phyloP scores from a whole-genome alignment of 2,888 invertebrate species.

The Eristalinus sepulchralis region DNA sequence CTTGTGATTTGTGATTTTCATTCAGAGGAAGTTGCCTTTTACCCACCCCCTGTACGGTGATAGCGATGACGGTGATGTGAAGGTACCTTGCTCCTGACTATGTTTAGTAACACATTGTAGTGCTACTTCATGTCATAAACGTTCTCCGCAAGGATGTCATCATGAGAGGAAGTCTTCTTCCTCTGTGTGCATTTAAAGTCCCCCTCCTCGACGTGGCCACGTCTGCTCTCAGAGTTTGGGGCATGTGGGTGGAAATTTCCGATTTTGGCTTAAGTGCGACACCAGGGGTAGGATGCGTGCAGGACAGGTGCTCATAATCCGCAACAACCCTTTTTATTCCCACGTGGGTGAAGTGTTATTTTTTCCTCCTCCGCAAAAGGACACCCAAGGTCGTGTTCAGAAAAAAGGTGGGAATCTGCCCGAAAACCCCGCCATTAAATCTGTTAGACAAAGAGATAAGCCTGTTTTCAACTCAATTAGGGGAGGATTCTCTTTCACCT shows the following conservation, averaged over 20 bases:
- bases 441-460: constrained; percentile 1
- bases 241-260: constrained; percentile 41
- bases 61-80: neutral
- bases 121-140: constrained; percentile 62
- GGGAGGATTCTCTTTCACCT: neutral
- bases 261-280: constrained; percentile 17
- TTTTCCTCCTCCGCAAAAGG: neutral
- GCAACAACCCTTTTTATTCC: neutral
- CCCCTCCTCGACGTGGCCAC: neutral
- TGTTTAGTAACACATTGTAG: constrained; percentile 50
- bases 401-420: neutral
- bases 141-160: constrained; percentile 55
- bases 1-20: neutral
- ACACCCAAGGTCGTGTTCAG: constrained; percentile 50
- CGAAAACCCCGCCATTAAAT: neutral
- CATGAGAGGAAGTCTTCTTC: constrained; percentile 2
- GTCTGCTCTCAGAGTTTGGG: neutral
- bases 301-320: constrained; percentile 1
- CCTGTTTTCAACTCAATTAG: constrained; percentile 12
- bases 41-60: neutral
- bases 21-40: neutral
- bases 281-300: neutral
- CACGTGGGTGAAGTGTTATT: neutral
- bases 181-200: neutral
- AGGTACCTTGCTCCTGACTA: constrained; percentile 7